phyloP scores from a whole-genome alignment of 2,888 invertebrate genomes.

The Dexiosoma caninum region DNA sequence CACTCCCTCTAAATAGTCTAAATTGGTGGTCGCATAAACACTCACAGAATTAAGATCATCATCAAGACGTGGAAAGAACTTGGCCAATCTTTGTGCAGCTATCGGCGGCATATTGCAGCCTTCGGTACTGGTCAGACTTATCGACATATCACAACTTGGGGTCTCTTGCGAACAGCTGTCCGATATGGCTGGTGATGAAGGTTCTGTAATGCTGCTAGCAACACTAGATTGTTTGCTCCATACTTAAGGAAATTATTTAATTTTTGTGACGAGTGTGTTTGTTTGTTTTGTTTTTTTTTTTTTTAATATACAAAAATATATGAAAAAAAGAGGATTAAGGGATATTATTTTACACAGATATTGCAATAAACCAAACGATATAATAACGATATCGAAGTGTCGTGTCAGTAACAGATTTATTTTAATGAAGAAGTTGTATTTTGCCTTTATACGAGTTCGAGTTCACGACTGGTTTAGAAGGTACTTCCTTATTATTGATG shows the following conservation, averaged over 20 bases:
- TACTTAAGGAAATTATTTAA: constrained; percentile 76
- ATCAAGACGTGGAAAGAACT: constrained; percentile 80
- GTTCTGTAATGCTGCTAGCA: constrained; percentile 84
- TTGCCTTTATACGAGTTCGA: no score
- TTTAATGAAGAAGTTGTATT: no score
- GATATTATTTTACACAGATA: background rate
- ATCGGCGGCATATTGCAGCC: constrained; percentile 72
- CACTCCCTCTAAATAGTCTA: constrained; percentile 69
- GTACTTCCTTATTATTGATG: no score
- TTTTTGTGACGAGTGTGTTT: background rate
- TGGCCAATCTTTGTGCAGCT: constrained; percentile 73
- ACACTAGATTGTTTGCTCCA: constrained; percentile 92
- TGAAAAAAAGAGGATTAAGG: constrained; percentile 9
- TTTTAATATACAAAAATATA: constrained; percentile 32
- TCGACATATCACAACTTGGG: constrained; percentile 81
- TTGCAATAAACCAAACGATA: background rate
- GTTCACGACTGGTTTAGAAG: no score
- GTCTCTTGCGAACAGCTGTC: constrained; percentile 80
- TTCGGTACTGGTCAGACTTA: constrained; percentile 82
- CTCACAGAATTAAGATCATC: constrained; percentile 80
- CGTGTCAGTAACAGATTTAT: no score
- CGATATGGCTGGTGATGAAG: constrained; percentile 88
- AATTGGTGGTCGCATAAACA: constrained; percentile 78
- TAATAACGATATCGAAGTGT: background rate
- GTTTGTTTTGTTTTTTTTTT: no score